A percentile compares a stretch with the other conserved stretches of the same genome.
Evolutionary conservation across 2,113 vertebrate species (phyloP).

Genomic region (Papio anubis): DNA sequence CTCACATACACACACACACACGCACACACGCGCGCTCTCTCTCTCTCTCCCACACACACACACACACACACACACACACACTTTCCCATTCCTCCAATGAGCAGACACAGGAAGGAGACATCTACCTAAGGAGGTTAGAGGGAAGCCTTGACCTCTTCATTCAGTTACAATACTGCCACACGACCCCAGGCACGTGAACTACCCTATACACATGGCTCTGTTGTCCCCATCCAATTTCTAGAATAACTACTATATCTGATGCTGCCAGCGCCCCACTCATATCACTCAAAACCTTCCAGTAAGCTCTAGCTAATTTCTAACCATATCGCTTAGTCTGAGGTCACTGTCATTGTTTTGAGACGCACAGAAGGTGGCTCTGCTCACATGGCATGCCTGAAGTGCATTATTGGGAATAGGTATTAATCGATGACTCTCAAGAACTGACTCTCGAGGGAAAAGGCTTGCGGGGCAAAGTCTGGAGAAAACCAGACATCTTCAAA

Average conservation of each 20-base stretch:
- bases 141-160: background rate
- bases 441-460: too few species aligned
- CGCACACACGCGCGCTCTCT: accelerated
- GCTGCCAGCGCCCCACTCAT: background rate
- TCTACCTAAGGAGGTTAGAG: background rate
- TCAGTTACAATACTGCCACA: background rate
- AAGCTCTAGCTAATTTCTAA: background rate
- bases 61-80: too few species aligned
- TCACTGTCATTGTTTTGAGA: background rate
- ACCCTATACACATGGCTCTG: background rate
- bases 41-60: background rate
- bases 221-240: background rate
- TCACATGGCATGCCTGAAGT: background rate
- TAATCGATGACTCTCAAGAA: background rate
- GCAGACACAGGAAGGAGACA: background rate
- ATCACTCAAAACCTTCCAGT: background rate
- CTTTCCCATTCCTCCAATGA: background rate
- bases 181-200: background rate
- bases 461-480: too few species aligned
- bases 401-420: background rate
- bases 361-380: background rate
- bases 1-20: too few species aligned
- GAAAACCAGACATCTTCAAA: too few species aligned
- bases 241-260: background rate
- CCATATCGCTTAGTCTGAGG: background rate